Evolutionary conservation across 53 echinoderm and acorn worm species (phyloP), one percentile per base, ranked within the genome.

Genomic region (Apostichopus leukothele): DNA sequence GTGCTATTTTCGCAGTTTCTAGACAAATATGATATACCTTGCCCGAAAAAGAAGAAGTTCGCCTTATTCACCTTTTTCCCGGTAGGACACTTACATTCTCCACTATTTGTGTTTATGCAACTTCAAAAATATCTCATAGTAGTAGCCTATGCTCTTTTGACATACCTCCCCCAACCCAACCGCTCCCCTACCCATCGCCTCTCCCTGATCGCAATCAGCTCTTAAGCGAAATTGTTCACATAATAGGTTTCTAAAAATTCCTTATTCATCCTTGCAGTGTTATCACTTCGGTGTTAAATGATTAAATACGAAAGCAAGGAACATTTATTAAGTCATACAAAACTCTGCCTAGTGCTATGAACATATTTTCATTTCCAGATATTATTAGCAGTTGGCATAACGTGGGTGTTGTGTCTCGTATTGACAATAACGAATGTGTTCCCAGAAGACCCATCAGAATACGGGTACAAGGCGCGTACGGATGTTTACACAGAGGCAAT

Each of bases 31-130:
- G 76, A 86, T 12, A 79, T 96, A 23, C 96, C 95, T 10, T 76
- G 74, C 22, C 76, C 78, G 18, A 52, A 63, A 51, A 79, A 68
- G 5, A 86, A 86, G 52, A 91, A 89, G 83, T 94, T 95, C 66
- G 93, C 93, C 4, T 50, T 96, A 20, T 96, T 96, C 74, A 94
- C 95, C 60, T 86, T 96, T 8, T 96, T 96, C 20, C 96, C 96
- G 73, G 96, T 96, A 89, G 91, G 71, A 16, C 13, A 18, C 4
- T 71, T 71, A 57, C 8, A 57, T 9, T 57, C 57, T 39, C 39
- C 39, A 39, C 39, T 39, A 39, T 2, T 39, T 39, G 2, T 39
- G 39, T 39, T 39, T 39, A 39, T 39, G 39, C 3, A 39, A 39
- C 3, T 39, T 39, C 39, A 39, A 39, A 39, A 39, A 39, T 39